Evolutionary conservation across 1,140 invertebrate genomes (phyloP).

Genomic region (Cydia amplana): DNA sequence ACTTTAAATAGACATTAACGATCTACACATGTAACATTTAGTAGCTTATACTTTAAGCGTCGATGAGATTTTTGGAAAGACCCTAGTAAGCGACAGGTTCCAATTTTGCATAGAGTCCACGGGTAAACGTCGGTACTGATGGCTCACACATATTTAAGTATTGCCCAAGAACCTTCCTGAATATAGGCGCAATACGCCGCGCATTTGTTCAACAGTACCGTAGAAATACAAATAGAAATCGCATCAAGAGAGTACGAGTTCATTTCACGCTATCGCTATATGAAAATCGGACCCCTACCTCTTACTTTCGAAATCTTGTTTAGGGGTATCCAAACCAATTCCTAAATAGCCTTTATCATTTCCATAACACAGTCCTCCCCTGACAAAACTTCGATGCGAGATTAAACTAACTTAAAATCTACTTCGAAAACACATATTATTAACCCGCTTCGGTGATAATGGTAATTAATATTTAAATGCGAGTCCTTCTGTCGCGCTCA

Average conservation of each 20-base stretch:
- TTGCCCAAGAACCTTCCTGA: too few relatives aligned
- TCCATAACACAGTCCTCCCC: neutral
- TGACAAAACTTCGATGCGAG: slow-evolving; percentile 13
- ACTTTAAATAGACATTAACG: slow-evolving; percentile 24
- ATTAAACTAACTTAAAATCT: slow-evolving; percentile 12
- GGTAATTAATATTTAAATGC: neutral
- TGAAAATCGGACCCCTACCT: neutral
- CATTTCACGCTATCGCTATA: neutral
- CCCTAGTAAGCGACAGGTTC: neutral
- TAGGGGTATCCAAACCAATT: slow-evolving; percentile 8
- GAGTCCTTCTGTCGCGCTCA: neutral
- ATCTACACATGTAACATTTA: slow-evolving; percentile 30
- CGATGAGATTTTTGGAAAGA: slow-evolving; percentile 18
- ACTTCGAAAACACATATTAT: neutral
- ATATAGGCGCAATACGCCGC: too few relatives aligned
- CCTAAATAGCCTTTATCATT: slow-evolving; percentile 3
- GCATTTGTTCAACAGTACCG: too few relatives aligned
- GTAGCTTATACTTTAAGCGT: slow-evolving; percentile 11
- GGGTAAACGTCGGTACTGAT: too few relatives aligned
- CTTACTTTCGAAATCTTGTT: slow-evolving; percentile 1
- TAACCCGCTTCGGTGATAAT: neutral
- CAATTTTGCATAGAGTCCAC: neutral
- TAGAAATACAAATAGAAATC: too few relatives aligned
- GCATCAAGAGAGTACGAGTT: neutral
- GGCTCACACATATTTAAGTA: too few relatives aligned